A percentile compares a stretch with the other conserved stretches of the same genome.
Evolutionary conservation across 2,888 invertebrate species (phyloP).

Genomic region (Entomobrya proxima): DNA sequence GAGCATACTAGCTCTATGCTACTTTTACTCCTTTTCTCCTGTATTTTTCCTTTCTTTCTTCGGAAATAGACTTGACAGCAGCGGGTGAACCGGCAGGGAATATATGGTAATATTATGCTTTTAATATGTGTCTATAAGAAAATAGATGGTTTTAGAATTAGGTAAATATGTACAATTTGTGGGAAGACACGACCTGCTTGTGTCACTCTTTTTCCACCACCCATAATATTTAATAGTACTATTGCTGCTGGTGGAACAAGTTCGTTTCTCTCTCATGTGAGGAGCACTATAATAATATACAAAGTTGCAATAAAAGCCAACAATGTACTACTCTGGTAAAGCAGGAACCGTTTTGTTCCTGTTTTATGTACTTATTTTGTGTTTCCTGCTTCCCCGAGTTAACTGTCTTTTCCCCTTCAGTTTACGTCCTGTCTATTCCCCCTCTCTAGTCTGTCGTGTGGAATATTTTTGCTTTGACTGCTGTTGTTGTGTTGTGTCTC

Average conservation of each 20-base stretch:
- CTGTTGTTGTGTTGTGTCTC: conserved; percentile 1
- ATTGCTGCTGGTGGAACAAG: background rate
- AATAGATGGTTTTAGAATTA: conserved; percentile 9
- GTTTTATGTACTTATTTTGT: background rate
- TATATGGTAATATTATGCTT: background rate
- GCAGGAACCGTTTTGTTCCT: conserved; percentile 3
- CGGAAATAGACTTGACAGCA: conserved; percentile 53
- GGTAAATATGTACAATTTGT: conserved; percentile 52
- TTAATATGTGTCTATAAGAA: background rate
- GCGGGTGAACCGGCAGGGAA: conserved; percentile 40
- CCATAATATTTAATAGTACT: background rate
- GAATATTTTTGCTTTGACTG: conserved; percentile 34
- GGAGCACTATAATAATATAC: background rate
- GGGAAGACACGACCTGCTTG: conserved; percentile 64
- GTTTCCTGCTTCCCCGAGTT: conserved; percentile 2
- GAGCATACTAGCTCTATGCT: background rate
- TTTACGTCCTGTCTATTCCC: conserved; percentile 2
- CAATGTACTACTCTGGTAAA: background rate
- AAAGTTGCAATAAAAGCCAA: conserved; percentile 8
- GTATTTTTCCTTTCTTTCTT: conserved; percentile 15
- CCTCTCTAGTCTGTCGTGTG: conserved; percentile 5
- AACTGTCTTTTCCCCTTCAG: conserved; percentile 8
- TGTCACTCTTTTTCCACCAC: conserved; percentile 36
- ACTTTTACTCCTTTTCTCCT: background rate
- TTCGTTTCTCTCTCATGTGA: background rate